Base-by-base conservation (phyloP, 2,888 invertebrate genomes). In the Diloba caeruleocephala region DNA sequence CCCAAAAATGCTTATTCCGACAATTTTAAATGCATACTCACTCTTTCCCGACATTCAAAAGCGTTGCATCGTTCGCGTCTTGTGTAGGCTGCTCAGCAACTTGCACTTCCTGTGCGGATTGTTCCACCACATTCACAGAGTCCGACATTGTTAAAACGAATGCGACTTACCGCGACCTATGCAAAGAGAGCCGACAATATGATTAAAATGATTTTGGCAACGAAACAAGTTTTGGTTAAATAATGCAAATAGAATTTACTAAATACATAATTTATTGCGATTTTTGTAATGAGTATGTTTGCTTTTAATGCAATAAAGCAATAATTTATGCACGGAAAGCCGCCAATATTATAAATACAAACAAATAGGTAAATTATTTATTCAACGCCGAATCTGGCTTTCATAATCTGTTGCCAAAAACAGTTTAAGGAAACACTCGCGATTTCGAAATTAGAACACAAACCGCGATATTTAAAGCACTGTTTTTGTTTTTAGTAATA, bases 101-200 rank as follows among this genome's bases (percentile, higher is more conserved):
- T 12, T 46, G n/a, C 33, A 58, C 42, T 9, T 51, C 34, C 12
- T 46, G 8, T 31, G 28, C 57, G 28, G 70, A 1, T 23, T 62
- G 74, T 23, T 84, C 84, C 43, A 75, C 79, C 76, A 87, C 86
- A 71, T 78, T 78, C 84, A 90, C 89, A 65, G 87, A 77, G 60
- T 82, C 81, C 68, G 85, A 81, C 92, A 90, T 91, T 74, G 70
- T 82, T 43, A 41, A 25, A 56, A 65, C 51, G 51, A 58, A 50
- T 50, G 45, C 63, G 59, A 70, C 46, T 55, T 55, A 60, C 28
- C 71, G 67, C 74, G 62, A 71, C 72, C 81, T 81, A 76, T 58
- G 54, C 61, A 62, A 61, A 37, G 21, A 7, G 48, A 46, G 25
- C 25, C 14, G 45, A 33, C 44, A 57, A 51, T 15, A 39, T 46